These are phyloP conservation scores for Sitta europaea DNA, from an alignment of 2,113 vertebrate species.

Conservation along the genomic window DNA sequence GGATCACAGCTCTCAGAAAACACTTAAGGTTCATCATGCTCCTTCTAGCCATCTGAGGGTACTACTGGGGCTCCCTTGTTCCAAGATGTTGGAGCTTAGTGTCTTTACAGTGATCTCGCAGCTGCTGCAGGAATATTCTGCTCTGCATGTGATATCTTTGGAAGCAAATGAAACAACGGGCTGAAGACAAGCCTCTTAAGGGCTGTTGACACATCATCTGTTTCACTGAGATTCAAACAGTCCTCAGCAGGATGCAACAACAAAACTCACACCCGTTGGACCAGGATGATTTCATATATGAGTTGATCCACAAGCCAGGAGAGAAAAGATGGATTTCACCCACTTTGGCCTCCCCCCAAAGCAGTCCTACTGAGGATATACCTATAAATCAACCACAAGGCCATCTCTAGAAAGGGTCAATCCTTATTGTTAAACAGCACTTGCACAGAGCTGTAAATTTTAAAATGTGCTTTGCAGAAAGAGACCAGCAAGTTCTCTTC, in stretches of 20 bases:
- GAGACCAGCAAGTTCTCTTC: neutral
- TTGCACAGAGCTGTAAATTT: constrained; percentile 22
- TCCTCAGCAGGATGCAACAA: neutral
- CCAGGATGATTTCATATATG: neutral
- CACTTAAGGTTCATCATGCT: neutral
- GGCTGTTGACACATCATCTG: neutral
- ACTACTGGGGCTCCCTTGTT: neutral
- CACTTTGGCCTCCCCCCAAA: neutral
- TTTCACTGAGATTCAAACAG: neutral
- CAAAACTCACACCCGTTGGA: neutral
- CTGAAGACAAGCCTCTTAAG: neutral
- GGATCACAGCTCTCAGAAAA: neutral
- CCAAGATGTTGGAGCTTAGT: neutral
- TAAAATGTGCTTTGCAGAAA: neutral
- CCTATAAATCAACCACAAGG: constrained; percentile 3
- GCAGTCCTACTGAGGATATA: neutral
- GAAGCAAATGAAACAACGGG: constrained; percentile 6
- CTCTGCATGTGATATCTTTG: neutral
- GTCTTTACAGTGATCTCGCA: neutral
- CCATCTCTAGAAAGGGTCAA: constrained; percentile 26
- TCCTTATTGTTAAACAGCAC: neutral
- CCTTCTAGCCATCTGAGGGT: neutral
- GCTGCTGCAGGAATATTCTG: constrained; percentile 2
- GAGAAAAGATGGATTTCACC: neutral
- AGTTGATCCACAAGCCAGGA: neutral